Conservation (phyloP, 2,888 invertebrate genomes). For the Cabera pusaria region DNA sequence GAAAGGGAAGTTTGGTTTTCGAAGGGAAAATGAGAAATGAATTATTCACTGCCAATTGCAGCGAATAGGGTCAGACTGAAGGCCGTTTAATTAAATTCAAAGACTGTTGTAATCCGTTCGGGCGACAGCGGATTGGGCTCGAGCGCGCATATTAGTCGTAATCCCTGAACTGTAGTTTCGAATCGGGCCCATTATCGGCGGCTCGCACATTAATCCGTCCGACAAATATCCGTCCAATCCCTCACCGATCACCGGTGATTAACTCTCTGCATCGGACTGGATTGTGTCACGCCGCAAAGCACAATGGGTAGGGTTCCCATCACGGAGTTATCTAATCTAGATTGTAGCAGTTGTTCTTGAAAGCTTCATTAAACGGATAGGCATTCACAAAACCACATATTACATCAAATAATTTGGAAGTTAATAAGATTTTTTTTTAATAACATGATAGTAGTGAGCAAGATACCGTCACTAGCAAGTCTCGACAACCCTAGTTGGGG, state of each 20-base stretch:
- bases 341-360: too few relatives aligned
- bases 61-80: slow-evolving; percentile 13
- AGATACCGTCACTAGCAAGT: too few relatives aligned
- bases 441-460: too few relatives aligned
- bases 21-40: slow-evolving; percentile 3
- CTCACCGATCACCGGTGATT: slow-evolving; percentile 52
- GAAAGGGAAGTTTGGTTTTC: slow-evolving; percentile 3
- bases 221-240: slow-evolving; percentile 55
- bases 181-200: slow-evolving; percentile 45
- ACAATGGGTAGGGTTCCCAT: slow-evolving; percentile 3
- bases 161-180: slow-evolving; percentile 35
- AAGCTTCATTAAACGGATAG: too few relatives aligned
- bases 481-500: slow-evolving; percentile 48
- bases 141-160: slow-evolving; percentile 52
- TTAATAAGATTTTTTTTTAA: too few relatives aligned
- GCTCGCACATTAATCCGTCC: slow-evolving; percentile 50
- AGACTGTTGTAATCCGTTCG: slow-evolving; percentile 32
- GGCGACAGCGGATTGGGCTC: slow-evolving; percentile 32
- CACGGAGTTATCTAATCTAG: neutral
- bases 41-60: slow-evolving; percentile 11
- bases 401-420: too few relatives aligned
- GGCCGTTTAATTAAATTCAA: slow-evolving; percentile 32
- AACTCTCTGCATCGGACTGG: slow-evolving; percentile 45
- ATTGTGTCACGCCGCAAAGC: slow-evolving; percentile 36
- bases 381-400: too few relatives aligned